Evolutionary conservation across 1,140 invertebrate genomes (phyloP).

Genomic region (Piezodorus guildinii): DNA sequence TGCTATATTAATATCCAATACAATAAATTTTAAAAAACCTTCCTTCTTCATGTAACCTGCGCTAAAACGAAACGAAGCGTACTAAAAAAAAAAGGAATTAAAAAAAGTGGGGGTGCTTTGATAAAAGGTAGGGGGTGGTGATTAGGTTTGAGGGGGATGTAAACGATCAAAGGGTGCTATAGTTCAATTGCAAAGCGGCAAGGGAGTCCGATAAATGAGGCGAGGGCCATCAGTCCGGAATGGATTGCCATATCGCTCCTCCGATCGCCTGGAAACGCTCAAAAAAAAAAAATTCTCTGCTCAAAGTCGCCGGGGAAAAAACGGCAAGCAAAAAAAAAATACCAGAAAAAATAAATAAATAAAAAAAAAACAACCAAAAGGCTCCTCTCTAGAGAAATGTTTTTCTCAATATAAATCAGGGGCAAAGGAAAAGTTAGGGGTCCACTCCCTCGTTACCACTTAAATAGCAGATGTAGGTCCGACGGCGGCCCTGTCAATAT

Average conservation of each 20-base stretch:
- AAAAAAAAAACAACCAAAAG: conserved; percentile 10
- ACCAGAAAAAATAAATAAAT: too few species aligned
- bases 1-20: too few species aligned
- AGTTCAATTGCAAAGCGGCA: neutral
- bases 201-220: neutral
- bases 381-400: neutral
- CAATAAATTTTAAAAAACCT: too few species aligned
- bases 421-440: neutral
- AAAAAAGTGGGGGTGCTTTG: neutral
- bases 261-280: neutral
- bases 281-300: neutral
- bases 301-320: neutral
- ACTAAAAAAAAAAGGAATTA: neutral
- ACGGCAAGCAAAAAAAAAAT: neutral
- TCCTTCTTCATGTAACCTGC: too few species aligned
- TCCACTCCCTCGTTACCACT: conserved; percentile 4
- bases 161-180: conserved; percentile 13
- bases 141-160: neutral
- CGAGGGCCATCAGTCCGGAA: neutral
- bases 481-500: neutral
- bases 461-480: conserved; percentile 7
- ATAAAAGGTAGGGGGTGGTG: neutral
- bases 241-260: neutral
- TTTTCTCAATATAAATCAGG: conserved; percentile 9
- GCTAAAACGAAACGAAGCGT: too few species aligned